Conservation (phyloP, 2,888 invertebrate species). For the Hemistola chrysoprasaria region DNA sequence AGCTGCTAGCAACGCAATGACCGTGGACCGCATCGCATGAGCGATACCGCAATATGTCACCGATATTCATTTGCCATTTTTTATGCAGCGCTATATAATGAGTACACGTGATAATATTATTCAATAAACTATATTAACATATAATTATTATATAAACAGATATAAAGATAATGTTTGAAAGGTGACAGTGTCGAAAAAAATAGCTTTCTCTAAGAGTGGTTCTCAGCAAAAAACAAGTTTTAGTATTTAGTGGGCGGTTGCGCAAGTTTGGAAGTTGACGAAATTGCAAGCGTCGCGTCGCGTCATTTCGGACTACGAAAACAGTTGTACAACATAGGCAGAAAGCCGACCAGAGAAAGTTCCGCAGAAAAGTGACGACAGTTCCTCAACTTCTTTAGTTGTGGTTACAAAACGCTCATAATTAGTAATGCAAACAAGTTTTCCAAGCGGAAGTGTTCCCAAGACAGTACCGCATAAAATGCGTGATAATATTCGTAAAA, state of each 20-base stretch:
- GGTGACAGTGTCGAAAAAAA: slow-evolving; percentile 43
- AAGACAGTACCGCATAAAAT: slow-evolving; percentile 9
- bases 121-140: no score
- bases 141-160: slow-evolving; percentile 39
- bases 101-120: slow-evolving; percentile 20
- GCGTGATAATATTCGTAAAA: slow-evolving; percentile 16
- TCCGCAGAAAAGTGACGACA: slow-evolving; percentile 45
- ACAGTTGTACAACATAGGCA: slow-evolving; percentile 51
- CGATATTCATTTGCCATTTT: slow-evolving; percentile 28
- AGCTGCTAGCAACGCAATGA: slow-evolving; percentile 48
- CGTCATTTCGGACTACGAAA: slow-evolving; percentile 45
- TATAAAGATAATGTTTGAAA: slow-evolving; percentile 41
- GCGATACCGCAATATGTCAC: slow-evolving; percentile 34
- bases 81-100: slow-evolving; percentile 29
- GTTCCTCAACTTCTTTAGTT: slow-evolving; percentile 21
- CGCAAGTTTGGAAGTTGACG: slow-evolving; percentile 64
- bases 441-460: slow-evolving; percentile 17
- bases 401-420: slow-evolving; percentile 33
- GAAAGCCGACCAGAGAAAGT: slow-evolving; percentile 63
- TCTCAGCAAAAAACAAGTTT: slow-evolving; percentile 60
- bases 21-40: slow-evolving; percentile 49
- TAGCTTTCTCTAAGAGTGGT: slow-evolving; percentile 67
- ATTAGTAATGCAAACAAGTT: slow-evolving; percentile 41
- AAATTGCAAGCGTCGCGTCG: slow-evolving; percentile 50
- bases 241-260: slow-evolving; percentile 54